phyloP scores from a whole-genome alignment of 2,888 invertebrate genomes.

The Craniophora ligustri region DNA sequence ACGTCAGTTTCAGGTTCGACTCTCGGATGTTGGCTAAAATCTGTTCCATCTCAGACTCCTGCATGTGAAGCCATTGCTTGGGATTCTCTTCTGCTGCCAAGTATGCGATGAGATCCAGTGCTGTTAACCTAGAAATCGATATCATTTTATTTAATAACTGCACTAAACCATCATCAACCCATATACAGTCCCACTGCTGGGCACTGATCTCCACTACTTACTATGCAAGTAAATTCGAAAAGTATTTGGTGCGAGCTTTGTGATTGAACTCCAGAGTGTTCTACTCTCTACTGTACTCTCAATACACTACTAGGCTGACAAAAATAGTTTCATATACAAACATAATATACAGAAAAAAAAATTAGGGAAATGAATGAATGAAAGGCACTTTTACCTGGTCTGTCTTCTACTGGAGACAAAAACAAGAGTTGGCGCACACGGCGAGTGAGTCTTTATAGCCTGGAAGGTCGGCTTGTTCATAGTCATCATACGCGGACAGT shows the following conservation, averaged over 20 bases:
- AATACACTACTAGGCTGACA: too few relatives aligned
- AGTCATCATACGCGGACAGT: conserved; percentile 99
- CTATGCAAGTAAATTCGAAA: too few relatives aligned
- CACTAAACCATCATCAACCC: too few relatives aligned
- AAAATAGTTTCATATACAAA: too few relatives aligned
- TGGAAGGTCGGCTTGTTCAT: conserved; percentile 99
- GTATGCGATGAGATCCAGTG: conserved; percentile 97
- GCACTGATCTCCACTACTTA: too few relatives aligned
- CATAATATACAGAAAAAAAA: too few relatives aligned
- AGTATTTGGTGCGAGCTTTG: too few relatives aligned
- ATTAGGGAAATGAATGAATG: too few relatives aligned
- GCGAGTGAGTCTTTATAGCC: conserved; percentile 97
- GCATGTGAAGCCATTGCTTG: conserved; percentile 97
- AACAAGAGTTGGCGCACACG: conserved; percentile 96
- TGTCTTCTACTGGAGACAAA: conserved; percentile 99
- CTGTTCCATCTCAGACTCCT: conserved; percentile 95
- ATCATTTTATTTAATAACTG: not conserved
- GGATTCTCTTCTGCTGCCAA: conserved; percentile 97
- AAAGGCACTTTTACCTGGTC: conserved; percentile 91
- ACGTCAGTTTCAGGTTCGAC: conserved; percentile 96
- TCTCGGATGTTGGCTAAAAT: conserved; percentile 93
- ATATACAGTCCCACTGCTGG: too few relatives aligned
- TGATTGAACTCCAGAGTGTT: too few relatives aligned
- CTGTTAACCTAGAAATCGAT: conserved; percentile 93
- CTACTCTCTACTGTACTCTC: too few relatives aligned